Percentiles rank a stretch among this genome's conserved stretches.
These are phyloP conservation scores for Brenthis hecate DNA, from an alignment of 2,888 invertebrate species.

Conservation along the genomic window DNA sequence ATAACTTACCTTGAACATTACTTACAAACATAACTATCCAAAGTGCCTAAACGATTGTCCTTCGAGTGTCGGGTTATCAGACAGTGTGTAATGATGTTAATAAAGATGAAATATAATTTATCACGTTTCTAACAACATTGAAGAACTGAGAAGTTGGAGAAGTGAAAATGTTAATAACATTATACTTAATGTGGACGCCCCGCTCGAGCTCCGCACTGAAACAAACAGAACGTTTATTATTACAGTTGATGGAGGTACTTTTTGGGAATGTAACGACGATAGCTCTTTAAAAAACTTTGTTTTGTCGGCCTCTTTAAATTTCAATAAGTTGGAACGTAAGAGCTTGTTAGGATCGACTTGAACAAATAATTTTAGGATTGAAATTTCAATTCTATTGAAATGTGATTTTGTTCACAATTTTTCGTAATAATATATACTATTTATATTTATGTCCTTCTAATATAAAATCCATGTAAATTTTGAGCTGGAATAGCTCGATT, in stretches of 20 bases:
- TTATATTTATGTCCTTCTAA: neutral
- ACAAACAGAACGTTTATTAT: constrained; percentile 59
- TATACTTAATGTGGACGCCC: constrained; percentile 62
- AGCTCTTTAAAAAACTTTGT: constrained; percentile 39
- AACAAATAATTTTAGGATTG: constrained; percentile 20
- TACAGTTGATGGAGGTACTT: constrained; percentile 43
- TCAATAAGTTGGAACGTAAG: constrained; percentile 34
- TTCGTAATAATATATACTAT: neutral
- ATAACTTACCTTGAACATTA: constrained; percentile 19
- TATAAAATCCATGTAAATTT: neutral
- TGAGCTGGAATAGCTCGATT: neutral
- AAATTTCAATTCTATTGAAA: constrained; percentile 21
- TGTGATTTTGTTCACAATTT: neutral
- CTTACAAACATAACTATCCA: constrained; percentile 28
- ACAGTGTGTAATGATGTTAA: constrained; percentile 26
- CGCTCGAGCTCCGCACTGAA: constrained; percentile 73
- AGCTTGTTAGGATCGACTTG: constrained; percentile 24
- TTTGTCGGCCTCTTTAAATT: constrained; percentile 32
- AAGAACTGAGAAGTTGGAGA: constrained; percentile 57
- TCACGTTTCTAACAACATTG: constrained; percentile 74
- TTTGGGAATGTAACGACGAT: constrained; percentile 39
- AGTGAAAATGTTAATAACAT: constrained; percentile 72
- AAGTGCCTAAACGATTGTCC: constrained; percentile 30
- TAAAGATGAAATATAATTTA: constrained; percentile 63
- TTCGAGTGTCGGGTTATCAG: constrained; percentile 24